These are phyloP conservation scores for Spodoptera frugiperda DNA, from an alignment of 1,140 invertebrate species.

Conservation along the genomic window DNA sequence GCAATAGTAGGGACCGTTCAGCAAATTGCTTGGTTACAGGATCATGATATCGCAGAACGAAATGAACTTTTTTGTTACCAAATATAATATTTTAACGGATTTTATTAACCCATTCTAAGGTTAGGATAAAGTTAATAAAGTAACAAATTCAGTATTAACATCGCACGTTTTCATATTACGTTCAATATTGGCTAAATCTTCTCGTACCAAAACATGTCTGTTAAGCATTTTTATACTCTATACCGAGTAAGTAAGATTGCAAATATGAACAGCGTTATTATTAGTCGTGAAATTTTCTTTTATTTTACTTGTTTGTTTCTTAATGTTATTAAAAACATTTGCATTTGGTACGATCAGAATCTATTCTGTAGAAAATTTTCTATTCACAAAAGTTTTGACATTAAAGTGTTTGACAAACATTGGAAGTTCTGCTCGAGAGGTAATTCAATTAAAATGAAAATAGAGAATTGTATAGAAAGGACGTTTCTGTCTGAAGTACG, in stretches of 20 bases:
- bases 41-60: conserved; percentile 10
- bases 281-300: not conserved
- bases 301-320: conserved; percentile 2
- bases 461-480: not conserved
- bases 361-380: not conserved
- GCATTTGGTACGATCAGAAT: not conserved
- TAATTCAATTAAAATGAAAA: conserved; percentile 16
- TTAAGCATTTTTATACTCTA: not conserved
- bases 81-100: not conserved
- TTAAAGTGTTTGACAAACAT: conserved; percentile 12
- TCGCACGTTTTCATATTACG: conserved; percentile 2
- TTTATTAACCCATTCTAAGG: not conserved
- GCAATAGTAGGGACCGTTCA: not conserved
- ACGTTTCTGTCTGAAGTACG: not conserved
- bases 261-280: not conserved
- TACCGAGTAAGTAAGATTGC: not conserved
- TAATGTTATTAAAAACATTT: not conserved
- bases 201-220: not conserved
- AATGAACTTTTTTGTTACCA: conserved; percentile 4
- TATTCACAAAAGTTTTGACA: conserved; percentile 7
- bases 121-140: conserved; percentile 21
- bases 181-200: not conserved
- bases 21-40: not conserved
- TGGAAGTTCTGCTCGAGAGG: not conserved
- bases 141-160: conserved; percentile 14